Base-by-base conservation (phyloP, 1,140 invertebrate species). In the Trichoplusia ni region DNA sequence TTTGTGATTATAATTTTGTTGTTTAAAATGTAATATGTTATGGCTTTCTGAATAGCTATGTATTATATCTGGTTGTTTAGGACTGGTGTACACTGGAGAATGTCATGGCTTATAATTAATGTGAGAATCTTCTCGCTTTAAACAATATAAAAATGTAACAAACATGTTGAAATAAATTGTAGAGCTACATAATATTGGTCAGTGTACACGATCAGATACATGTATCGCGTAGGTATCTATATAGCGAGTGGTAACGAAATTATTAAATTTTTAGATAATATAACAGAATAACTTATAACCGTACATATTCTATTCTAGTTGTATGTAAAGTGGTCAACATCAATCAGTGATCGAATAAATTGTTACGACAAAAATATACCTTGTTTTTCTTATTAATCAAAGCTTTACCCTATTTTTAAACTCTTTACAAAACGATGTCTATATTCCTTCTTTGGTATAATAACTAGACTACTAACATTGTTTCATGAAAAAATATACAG, bases 291-390 rank as follows among this genome's bases (percentile, higher is more conserved):
- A 71, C 71, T 64, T 71, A 68, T 83, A 81, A 78, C 62, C 75
- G 70, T 79, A 77, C 75, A 73, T 73, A 79, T 76, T 81, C 71
- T 81, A 79, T 44, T 58, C 38, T 84, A 83, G 75, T 67, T 81
- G 75, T 82, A 82, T 73, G 72, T 82, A 75, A 79, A 75, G 69
- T 83, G 76, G 73, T 85, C 77, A 71, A 77, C 72, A 76, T 75
- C 78, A 79, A 75, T 86, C 86, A 89, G 86, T 89, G 86, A 83
- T 89, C 86, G 86, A 87, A 89, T 87, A 89, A 84, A 78, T 89
- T 89, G 86, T 89, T 89, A 87, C 82, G 80, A 79, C 84, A 81
- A 81, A 76, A 60, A 23, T 31, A 54, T 31, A 33, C 37, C 8
- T 23, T 63, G 27, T 68, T 68, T 70, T 77, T 69, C 47, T 71